Evolutionary conservation across 2,888 invertebrate species (phyloP).

Genomic region (Xanthorhoe spadicearia): DNA sequence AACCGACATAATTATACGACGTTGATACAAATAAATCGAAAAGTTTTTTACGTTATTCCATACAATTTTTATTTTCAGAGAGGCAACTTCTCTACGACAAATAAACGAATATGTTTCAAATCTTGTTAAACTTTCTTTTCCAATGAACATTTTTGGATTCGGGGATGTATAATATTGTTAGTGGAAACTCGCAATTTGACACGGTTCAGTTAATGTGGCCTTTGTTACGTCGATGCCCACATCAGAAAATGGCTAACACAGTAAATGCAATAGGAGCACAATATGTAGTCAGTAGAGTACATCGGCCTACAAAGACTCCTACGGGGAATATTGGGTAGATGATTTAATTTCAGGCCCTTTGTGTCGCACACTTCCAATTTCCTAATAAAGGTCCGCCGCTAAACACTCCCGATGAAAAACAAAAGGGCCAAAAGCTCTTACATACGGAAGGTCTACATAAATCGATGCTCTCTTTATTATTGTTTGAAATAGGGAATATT

Average conservation of each 20-base stretch:
- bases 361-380: slow-evolving; percentile 74
- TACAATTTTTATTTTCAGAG: slow-evolving; percentile 50
- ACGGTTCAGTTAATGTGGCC: slow-evolving; percentile 43
- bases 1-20: slow-evolving; percentile 26
- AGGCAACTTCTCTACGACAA: slow-evolving; percentile 50
- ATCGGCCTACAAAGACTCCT: slow-evolving; percentile 60
- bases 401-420: slow-evolving; percentile 66
- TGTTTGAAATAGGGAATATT: slow-evolving; percentile 65
- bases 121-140: slow-evolving; percentile 31
- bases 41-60: slow-evolving; percentile 51
- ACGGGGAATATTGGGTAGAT: slow-evolving; percentile 70
- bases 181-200: slow-evolving; percentile 36
- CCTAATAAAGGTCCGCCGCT: slow-evolving; percentile 70
- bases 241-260: slow-evolving; percentile 27
- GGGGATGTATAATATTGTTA: slow-evolving; percentile 21
- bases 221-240: slow-evolving; percentile 42
- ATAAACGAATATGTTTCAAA: slow-evolving; percentile 48
- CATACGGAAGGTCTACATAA: slow-evolving; percentile 62
- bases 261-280: slow-evolving; percentile 47
- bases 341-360: slow-evolving; percentile 80
- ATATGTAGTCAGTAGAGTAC: slow-evolving; percentile 48
- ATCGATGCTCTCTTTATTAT: slow-evolving; percentile 66
- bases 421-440: slow-evolving; percentile 61
- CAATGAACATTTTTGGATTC: slow-evolving; percentile 15
- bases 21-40: slow-evolving; percentile 55